Evolutionary conservation across 2,888 invertebrate genomes (phyloP).

Genomic region (Heliconius sara): DNA sequence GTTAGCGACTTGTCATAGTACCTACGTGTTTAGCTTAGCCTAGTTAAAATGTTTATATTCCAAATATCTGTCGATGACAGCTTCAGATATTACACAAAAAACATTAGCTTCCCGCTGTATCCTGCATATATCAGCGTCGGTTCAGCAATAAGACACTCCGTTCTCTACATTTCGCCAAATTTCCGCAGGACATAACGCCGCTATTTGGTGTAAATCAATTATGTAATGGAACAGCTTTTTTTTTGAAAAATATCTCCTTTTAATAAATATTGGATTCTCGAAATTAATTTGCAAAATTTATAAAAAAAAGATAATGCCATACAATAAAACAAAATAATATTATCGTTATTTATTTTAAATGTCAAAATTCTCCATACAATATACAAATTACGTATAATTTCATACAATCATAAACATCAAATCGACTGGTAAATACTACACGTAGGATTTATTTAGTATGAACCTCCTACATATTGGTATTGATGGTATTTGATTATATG

Average conservation of each 20-base stretch:
- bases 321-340: too few species aligned
- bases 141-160: background rate
- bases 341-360: background rate
- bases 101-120: background rate
- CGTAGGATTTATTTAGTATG: slow-evolving; percentile 16
- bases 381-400: slow-evolving; percentile 8
- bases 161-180: background rate
- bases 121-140: too few species aligned
- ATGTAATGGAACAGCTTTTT: too few species aligned
- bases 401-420: slow-evolving; percentile 13
- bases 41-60: background rate
- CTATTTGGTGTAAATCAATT: too few species aligned
- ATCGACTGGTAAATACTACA: slow-evolving; percentile 9
- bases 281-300: background rate
- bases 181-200: background rate
- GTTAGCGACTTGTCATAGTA: background rate
- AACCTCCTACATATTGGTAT: slow-evolving; percentile 23
- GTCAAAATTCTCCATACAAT: background rate
- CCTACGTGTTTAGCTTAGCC: background rate
- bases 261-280: background rate
- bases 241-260: too few species aligned
- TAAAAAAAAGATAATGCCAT: background rate
- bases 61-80: background rate
- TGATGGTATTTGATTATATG: slow-evolving; percentile 27
- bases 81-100: background rate